phyloP scores from a whole-genome alignment of 2,113 vertebrate genomes.

The Calypte anna region DNA sequence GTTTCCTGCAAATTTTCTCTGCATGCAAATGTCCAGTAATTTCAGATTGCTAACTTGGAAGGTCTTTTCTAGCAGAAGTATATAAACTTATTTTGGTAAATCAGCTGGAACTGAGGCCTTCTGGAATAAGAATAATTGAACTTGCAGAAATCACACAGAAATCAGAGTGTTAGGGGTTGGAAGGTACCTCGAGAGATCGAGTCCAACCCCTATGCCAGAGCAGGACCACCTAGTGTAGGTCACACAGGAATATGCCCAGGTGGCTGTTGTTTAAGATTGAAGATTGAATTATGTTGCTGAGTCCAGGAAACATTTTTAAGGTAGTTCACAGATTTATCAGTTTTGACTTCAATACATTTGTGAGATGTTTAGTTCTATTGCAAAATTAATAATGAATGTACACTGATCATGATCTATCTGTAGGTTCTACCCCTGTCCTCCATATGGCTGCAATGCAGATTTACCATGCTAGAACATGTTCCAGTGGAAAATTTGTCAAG shows the following conservation, averaged over 20 bases:
- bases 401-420: not conserved
- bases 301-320: not conserved
- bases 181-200: too few relatives aligned
- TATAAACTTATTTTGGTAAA: not conserved
- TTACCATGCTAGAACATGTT: not conserved
- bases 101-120: not conserved
- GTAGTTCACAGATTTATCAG: not conserved
- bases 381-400: not conserved
- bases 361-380: not conserved
- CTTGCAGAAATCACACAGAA: rapidly evolving
- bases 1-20: too few relatives aligned
- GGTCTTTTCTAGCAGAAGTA: not conserved
- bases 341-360: not conserved
- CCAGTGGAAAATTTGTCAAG: not conserved
- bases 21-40: not conserved
- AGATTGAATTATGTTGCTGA: not conserved
- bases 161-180: too few relatives aligned
- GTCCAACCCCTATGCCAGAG: too few relatives aligned
- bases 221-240: too few relatives aligned
- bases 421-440: not conserved
- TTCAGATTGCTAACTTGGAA: not conserved
- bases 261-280: not conserved
- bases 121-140: not conserved
- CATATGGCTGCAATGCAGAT: not conserved
- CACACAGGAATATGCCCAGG: too few relatives aligned